These are phyloP conservation scores for Capitulum mitella DNA, from an alignment of 2,888 invertebrate genomes.

Conservation along the genomic window DNA sequence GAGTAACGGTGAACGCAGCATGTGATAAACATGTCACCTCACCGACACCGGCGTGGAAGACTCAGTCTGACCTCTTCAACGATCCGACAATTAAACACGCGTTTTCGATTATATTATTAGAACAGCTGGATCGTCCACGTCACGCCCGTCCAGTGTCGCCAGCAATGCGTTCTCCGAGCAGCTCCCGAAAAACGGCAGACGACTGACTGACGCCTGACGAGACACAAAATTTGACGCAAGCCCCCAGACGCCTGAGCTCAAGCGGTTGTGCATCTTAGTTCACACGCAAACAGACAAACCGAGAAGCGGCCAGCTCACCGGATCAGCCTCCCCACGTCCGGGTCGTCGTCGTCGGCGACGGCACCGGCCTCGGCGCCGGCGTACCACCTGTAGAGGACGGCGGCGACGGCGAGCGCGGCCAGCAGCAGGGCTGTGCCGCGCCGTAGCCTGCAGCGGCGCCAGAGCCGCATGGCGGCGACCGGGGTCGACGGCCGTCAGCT, in stretches of 20 bases:
- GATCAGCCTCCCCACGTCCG: constrained; percentile 32
- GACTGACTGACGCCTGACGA: background rate
- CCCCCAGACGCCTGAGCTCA: background rate
- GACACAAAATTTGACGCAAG: background rate
- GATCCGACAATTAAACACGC: too few relatives aligned
- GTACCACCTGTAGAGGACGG: constrained; percentile 28
- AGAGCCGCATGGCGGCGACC: background rate
- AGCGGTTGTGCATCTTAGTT: too few relatives aligned
- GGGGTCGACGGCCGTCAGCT: too few relatives aligned
- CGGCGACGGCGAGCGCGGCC: background rate
- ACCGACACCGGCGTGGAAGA: too few relatives aligned
- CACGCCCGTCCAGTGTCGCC: background rate
- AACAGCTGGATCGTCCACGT: too few relatives aligned
- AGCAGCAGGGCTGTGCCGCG: constrained; percentile 26
- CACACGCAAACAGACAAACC: background rate
- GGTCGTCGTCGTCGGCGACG: constrained; percentile 30
- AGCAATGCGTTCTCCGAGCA: too few relatives aligned
- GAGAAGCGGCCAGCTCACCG: constrained; percentile 28
- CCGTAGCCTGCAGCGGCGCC: constrained; percentile 25
- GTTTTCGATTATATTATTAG: too few relatives aligned
- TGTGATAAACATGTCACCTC: too few relatives aligned
- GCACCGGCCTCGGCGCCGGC: constrained; percentile 27
- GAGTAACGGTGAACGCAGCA: too few relatives aligned
- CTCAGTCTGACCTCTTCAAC: too few relatives aligned
- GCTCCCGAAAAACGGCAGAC: too few relatives aligned